Percentiles rank a stretch among this genome's conserved stretches.
Evolutionary conservation across 2,113 vertebrate genomes (phyloP).

Genomic region (Semicossyphus pulcher): DNA sequence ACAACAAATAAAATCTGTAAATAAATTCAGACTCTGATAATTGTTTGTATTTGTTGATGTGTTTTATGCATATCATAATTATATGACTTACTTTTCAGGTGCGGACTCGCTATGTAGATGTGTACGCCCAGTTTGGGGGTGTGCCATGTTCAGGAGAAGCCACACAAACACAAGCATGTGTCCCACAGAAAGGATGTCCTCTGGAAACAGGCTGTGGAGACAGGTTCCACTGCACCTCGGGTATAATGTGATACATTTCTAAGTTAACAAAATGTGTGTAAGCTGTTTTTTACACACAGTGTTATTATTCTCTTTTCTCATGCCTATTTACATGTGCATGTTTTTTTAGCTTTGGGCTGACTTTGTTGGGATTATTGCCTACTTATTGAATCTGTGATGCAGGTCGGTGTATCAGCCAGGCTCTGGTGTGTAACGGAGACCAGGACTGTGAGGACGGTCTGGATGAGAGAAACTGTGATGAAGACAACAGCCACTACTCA

Average conservation of each 20-base stretch:
- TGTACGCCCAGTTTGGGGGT: constrained; percentile 88
- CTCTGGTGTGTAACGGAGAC: constrained; percentile 92
- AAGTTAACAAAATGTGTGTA: background rate
- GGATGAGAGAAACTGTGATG: constrained; percentile 87
- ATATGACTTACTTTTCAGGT: constrained; percentile 68
- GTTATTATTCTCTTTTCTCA: no score
- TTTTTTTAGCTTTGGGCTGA: no score
- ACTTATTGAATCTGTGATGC: background rate
- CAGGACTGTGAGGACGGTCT: constrained; percentile 92
- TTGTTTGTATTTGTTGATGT: background rate
- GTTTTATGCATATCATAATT: background rate
- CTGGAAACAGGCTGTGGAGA: constrained; percentile 85
- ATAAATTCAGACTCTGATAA: no score
- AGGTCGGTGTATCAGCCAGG: constrained; percentile 91
- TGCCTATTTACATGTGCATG: no score
- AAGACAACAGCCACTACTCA: constrained; percentile 54
- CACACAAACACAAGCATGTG: constrained; percentile 81
- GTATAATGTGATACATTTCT: constrained; percentile 65
- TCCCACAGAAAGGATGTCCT: constrained; percentile 83
- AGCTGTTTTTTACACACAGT: no score
- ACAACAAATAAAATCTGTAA: no score
- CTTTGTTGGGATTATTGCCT: no score
- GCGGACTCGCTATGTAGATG: constrained; percentile 79
- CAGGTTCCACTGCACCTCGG: constrained; percentile 89
- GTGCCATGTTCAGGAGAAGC: constrained; percentile 80